These are phyloP conservation scores for Ophion ellenae DNA, from an alignment of 2,888 invertebrate species.

Conservation along the genomic window DNA sequence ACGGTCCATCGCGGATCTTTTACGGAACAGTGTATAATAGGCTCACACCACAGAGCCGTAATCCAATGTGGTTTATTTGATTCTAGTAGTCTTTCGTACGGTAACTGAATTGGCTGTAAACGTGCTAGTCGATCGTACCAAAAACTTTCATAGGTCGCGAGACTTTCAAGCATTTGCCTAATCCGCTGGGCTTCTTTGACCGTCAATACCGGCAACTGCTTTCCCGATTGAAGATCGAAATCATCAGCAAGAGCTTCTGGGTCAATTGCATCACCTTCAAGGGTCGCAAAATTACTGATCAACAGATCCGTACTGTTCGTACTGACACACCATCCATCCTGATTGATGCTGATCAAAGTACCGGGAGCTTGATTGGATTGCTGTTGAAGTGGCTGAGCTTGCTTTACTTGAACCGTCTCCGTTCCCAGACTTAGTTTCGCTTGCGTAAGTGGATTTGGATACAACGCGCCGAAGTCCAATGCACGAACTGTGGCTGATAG, in stretches of 20 bases:
- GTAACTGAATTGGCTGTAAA: not conserved
- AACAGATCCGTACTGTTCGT: constrained; percentile 17
- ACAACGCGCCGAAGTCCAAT: constrained; percentile 12
- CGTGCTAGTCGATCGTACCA: constrained; percentile 5
- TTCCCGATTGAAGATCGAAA: not conserved
- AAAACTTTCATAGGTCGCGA: constrained; percentile 4
- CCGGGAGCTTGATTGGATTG: not conserved
- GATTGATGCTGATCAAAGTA: not conserved
- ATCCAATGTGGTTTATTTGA: not conserved
- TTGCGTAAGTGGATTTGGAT: constrained; percentile 14
- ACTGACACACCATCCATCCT: constrained; percentile 3
- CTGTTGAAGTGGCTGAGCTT: not conserved
- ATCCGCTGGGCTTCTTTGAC: not conserved
- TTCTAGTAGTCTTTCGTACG: not conserved
- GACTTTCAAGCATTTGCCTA: constrained; percentile 2
- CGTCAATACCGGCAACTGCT: not conserved
- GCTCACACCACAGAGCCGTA: constrained; percentile 5
- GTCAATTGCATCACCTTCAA: constrained; percentile 5
- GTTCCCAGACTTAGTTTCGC: not conserved
- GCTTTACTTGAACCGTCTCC: not conserved
- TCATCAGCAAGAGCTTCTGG: constrained; percentile 3
- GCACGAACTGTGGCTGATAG: constrained; percentile 18
- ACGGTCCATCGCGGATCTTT: not conserved
- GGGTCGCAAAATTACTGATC: not conserved
- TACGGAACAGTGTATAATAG: not conserved